phyloP scores from a whole-genome alignment of 2,797 vertebrate genomes.

The Lepus townsendii region DNA sequence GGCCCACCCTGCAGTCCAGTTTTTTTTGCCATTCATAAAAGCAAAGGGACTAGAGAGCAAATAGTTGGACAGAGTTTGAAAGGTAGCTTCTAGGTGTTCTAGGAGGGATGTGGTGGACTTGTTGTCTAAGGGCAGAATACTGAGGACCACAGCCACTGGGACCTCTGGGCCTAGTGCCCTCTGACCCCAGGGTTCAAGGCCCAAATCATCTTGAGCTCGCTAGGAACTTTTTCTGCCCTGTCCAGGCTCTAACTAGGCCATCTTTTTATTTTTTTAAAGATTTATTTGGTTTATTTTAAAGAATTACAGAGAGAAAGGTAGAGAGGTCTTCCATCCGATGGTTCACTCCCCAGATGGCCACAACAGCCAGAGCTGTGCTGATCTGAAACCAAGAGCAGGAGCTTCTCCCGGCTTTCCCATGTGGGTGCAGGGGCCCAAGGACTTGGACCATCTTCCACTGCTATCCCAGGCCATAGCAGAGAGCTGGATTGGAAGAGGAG shows the following conservation, averaged over 20 bases:
- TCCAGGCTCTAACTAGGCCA: neutral
- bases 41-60: neutral
- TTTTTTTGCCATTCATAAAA: neutral
- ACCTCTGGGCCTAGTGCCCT: neutral
- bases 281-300: too few relatives aligned
- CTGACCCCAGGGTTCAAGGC: neutral
- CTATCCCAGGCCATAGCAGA: too few relatives aligned
- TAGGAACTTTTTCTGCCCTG: neutral
- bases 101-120: neutral
- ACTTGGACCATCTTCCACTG: too few relatives aligned
- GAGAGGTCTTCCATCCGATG: too few relatives aligned
- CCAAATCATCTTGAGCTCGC: neutral
- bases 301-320: too few relatives aligned
- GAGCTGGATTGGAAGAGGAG: too few relatives aligned
- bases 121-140: neutral
- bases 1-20: neutral
- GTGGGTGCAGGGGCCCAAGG: too few relatives aligned
- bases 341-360: too few relatives aligned
- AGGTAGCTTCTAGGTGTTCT: neutral
- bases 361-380: too few relatives aligned
- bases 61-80: neutral
- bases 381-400: too few relatives aligned
- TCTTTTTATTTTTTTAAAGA: too few relatives aligned
- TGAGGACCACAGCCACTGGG: neutral
- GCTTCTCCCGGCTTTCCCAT: too few relatives aligned